Percentiles rank a stretch among this genome's conserved stretches.
These are phyloP conservation scores for Stomatorhinus ivindoensis DNA, from an alignment of 2,113 vertebrate genomes.

Conservation along the genomic window DNA sequence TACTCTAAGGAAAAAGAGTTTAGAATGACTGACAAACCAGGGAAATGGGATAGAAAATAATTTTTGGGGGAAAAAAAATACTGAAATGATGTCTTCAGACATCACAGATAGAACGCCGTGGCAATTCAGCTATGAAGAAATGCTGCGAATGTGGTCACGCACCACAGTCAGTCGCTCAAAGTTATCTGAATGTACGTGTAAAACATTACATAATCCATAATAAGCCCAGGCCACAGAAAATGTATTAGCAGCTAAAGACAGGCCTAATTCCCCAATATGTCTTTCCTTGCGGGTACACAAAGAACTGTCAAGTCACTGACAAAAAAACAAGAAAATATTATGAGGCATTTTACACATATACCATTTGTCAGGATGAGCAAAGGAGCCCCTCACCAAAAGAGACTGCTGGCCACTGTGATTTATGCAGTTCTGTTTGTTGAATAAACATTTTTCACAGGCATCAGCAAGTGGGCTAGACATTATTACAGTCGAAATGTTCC, in stretches of 20 bases:
- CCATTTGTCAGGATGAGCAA: constrained; percentile 1
- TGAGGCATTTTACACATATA: background rate
- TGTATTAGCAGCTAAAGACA: background rate
- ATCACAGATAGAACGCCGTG: constrained; percentile 8
- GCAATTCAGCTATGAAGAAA: constrained; percentile 19
- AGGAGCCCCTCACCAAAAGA: background rate
- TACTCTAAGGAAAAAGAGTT: background rate
- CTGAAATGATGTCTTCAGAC: constrained; percentile 13
- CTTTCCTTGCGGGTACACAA: background rate
- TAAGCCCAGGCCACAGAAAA: constrained; percentile 7
- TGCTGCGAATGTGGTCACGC: background rate
- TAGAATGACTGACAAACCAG: background rate
- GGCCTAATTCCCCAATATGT: background rate
- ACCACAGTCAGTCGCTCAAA: background rate
- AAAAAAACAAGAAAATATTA: constrained; percentile 1
- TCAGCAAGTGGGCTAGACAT: constrained; percentile 15
- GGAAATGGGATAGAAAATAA: background rate
- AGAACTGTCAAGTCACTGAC: constrained; percentile 1
- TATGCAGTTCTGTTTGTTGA: constrained; percentile 21
- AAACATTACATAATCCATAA: constrained; percentile 7
- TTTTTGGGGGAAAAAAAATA: background rate
- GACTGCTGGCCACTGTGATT: constrained; percentile 3
- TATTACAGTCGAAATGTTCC: constrained; percentile 25
- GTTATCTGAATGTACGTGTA: constrained; percentile 1
- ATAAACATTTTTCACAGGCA: constrained; percentile 20